Evolutionary conservation across 1,140 invertebrate genomes (phyloP).

Genomic region (Chionoecetes opilio): DNA sequence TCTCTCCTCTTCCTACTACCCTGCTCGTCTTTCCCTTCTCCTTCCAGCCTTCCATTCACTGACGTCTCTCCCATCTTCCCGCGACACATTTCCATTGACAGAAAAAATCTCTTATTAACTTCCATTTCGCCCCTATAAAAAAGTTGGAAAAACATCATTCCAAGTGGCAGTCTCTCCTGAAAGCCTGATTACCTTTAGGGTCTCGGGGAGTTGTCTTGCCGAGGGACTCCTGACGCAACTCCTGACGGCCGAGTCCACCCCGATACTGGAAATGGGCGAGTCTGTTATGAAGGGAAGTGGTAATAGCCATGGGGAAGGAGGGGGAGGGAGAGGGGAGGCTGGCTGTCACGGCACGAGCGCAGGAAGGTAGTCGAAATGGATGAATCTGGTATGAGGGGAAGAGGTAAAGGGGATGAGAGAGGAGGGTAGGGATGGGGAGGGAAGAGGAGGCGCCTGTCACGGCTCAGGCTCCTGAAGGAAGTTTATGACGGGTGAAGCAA

Average conservation of each 20-base stretch:
- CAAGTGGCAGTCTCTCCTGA: background rate
- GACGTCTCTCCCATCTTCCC: background rate
- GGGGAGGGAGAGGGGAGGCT: background rate
- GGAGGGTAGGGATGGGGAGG: background rate
- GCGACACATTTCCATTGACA: background rate
- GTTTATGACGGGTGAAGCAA: background rate
- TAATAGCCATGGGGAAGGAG: background rate
- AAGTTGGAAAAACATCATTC: background rate
- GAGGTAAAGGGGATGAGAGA: background rate
- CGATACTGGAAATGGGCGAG: background rate
- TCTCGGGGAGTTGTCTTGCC: background rate
- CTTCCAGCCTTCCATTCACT: background rate
- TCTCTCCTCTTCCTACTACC: background rate
- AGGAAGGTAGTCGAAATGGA: background rate
- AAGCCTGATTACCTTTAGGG: slow-evolving; percentile 15
- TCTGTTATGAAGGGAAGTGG: background rate
- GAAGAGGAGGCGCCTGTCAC: background rate
- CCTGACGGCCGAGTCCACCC: background rate
- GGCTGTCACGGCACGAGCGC: background rate
- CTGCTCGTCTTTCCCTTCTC: background rate
- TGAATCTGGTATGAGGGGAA: background rate
- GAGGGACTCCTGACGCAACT: background rate
- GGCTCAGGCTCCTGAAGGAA: background rate
- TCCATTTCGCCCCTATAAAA: background rate
- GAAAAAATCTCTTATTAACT: slow-evolving; percentile 30